Evolutionary conservation across 2,888 invertebrate genomes (phyloP).

Genomic region (Drosophila meridiana): DNA sequence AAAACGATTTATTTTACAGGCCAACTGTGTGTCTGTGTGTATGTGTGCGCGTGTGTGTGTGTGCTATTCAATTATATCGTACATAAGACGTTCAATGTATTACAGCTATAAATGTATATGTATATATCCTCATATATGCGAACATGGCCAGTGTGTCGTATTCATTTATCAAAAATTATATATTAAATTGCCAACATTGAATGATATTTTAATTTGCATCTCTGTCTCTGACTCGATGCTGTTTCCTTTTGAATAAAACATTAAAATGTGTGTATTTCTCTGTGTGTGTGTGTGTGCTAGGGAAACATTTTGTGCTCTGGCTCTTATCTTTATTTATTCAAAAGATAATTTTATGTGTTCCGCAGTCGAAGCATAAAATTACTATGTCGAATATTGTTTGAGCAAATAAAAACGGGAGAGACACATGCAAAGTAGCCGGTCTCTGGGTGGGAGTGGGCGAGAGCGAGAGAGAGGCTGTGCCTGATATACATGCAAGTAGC

Average conservation of each 20-base stretch:
- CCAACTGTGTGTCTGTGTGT: not conserved
- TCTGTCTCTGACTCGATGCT: constrained; percentile 63
- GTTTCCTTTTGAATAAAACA: constrained; percentile 81
- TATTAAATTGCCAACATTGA: constrained; percentile 80
- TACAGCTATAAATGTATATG: constrained; percentile 13
- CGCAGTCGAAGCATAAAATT: constrained; percentile 80
- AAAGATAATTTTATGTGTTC: constrained; percentile 81
- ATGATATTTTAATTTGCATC: constrained; percentile 81
- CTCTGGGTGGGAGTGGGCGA: not conserved
- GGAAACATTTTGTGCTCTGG: constrained; percentile 61
- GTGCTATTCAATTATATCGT: constrained; percentile 55
- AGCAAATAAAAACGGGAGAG: constrained; percentile 78
- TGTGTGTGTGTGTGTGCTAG: constrained; percentile 40
- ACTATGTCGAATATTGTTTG: constrained; percentile 80
- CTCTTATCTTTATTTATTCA: constrained; percentile 81
- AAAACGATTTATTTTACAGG: constrained; percentile 59
- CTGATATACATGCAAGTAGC: constrained; percentile 63
- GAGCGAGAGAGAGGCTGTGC: constrained; percentile 13
- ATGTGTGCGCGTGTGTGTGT: constrained; percentile 3
- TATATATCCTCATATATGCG: constrained; percentile 13
- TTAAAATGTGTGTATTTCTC: constrained; percentile 61
- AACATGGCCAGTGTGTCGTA: constrained; percentile 50
- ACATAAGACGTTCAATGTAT: constrained; percentile 31
- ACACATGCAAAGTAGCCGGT: constrained; percentile 67
- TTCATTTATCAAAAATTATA: constrained; percentile 80